Conservation (phyloP, 2,888 invertebrate genomes). For the Catocala sponsa region DNA sequence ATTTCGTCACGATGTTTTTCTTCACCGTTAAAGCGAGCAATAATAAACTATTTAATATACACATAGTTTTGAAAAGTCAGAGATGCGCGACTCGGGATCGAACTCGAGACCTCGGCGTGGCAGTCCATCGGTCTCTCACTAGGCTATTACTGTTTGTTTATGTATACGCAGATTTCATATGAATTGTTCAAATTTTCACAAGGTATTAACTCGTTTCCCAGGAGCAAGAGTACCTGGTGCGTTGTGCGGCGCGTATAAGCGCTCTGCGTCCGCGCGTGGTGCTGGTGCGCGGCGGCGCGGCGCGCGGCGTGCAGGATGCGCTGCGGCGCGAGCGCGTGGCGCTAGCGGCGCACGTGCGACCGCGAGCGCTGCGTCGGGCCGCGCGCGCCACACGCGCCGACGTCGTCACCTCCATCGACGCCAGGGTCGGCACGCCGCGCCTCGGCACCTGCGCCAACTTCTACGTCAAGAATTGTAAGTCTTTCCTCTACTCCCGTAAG, state of each 20-base stretch:
- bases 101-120: too few species aligned
- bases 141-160: too few species aligned
- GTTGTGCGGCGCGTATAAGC: slow-evolving; percentile 95
- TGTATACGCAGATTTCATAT: too few species aligned
- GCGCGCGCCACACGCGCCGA: slow-evolving; percentile 95
- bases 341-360: slow-evolving; percentile 94
- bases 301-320: slow-evolving; percentile 95
- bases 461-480: slow-evolving; percentile 89
- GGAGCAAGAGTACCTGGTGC: slow-evolving; percentile 95
- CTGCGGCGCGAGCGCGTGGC: slow-evolving; percentile 91
- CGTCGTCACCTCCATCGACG: slow-evolving; percentile 95
- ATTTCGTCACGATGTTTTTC: too few species aligned
- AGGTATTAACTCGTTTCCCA: slow-evolving; percentile 52
- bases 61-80: too few species aligned
- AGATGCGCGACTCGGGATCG: too few species aligned
- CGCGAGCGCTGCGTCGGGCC: slow-evolving; percentile 80
- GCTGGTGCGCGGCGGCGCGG: slow-evolving; percentile 96
- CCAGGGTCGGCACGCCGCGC: slow-evolving; percentile 93
- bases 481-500: neutral
- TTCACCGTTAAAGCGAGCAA: too few species aligned
- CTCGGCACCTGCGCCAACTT: slow-evolving; percentile 95
- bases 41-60: too few species aligned
- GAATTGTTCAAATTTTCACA: too few species aligned
- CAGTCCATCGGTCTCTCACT: too few species aligned
- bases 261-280: slow-evolving; percentile 95